Evolutionary conservation across 2,113 vertebrate species (phyloP).

Genomic region (Megaceryle torquata): DNA sequence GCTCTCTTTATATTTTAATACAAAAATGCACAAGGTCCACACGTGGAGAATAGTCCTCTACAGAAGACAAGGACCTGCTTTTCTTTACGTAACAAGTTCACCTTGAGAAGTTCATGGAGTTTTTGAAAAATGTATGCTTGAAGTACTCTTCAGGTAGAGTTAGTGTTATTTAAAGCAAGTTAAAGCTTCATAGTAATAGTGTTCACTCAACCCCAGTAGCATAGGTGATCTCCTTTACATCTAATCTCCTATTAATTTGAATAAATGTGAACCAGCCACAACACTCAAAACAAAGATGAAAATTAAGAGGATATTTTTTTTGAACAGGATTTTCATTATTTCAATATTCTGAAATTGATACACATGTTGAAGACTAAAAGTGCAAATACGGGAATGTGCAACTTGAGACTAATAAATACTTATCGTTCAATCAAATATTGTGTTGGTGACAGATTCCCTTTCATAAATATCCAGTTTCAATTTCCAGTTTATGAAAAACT

Average conservation of each 20-base stretch:
- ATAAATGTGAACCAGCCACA: neutral
- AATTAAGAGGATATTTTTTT: neutral
- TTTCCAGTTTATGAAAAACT: neutral
- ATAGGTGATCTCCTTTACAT: neutral
- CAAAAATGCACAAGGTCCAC: neutral
- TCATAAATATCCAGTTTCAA: neutral
- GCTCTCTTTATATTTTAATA: neutral
- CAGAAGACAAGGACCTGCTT: rapidly evolving
- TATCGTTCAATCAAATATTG: neutral
- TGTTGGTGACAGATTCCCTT: neutral
- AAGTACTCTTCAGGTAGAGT: neutral
- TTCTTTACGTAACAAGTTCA: neutral
- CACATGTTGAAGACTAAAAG: neutral
- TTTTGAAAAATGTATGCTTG: neutral
- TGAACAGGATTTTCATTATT: neutral
- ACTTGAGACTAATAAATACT: neutral
- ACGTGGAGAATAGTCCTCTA: neutral
- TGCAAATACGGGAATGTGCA: neutral
- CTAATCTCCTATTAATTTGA: neutral
- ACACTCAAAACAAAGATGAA: neutral
- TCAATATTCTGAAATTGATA: neutral
- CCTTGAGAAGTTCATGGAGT: neutral
- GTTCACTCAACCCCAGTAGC: neutral
- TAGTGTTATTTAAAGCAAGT: neutral
- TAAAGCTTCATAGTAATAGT: neutral